Evolutionary conservation across 2,888 invertebrate genomes (phyloP), one percentile per base, ranked within the genome.

Genomic region (Chymomyza caudatula): DNA sequence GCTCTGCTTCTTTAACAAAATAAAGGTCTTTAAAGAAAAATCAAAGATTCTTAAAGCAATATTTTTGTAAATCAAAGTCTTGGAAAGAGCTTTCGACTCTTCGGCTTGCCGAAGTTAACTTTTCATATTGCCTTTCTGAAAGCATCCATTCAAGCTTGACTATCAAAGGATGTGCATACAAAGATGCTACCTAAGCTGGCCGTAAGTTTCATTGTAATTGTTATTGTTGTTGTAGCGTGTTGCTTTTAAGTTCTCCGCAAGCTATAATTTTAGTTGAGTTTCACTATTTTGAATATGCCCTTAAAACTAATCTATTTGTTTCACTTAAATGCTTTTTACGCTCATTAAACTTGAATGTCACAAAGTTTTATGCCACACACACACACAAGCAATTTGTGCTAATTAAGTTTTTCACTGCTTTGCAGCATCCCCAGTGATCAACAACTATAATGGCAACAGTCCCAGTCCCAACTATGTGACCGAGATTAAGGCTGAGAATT

Each of bases 401-500:
- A 63, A 63, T 58, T 3, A 42, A 56, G 8, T 42, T 43, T 51
- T 43, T 63, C 37, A 22, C 25, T 58, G 43, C 13, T 69, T 68
- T 51, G 4, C 64, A 62, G 57, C 51, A 25, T 25, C 8, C 11
- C 44, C 44, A 17, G 44, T 37, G 29, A 11, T 15, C 44, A 47
- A 23, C 52, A 53, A 22, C 29, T 68, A 65, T 29, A 63, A 71
- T 23, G 54, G 19, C 0, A 25, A 52, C 2, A 67, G 70, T 42
- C 58, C 61, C 17, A 76, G 77, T 69, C 77, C 74, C 25, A 66
- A 13, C 0, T 74, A 57, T 23, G 56, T 68, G 58, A 56, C 71
- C 0, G 69, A 76, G 8, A 78, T 82, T 44, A 85, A 85, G 67
- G 47, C 68, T 25, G 81, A 81, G 43, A 69, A 64, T 25, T 5